Evolutionary conservation across 2,797 vertebrate species (phyloP).

Genomic region (Sebastes vulpes): DNA sequence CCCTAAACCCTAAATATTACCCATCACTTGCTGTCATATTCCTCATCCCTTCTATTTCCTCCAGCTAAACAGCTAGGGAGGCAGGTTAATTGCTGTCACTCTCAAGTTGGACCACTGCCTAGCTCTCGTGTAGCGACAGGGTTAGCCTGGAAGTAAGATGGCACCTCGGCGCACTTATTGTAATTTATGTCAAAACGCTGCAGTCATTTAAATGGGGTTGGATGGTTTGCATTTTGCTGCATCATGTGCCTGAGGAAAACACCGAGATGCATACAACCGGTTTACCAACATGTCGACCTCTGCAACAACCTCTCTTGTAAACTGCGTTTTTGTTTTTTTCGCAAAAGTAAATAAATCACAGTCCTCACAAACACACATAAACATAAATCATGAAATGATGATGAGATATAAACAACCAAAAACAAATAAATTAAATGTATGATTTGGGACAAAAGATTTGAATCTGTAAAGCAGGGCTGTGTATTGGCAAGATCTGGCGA

Average conservation of each 20-base stretch:
- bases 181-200: conserved; percentile 79
- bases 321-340: background rate
- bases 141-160: conserved; percentile 74
- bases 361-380: background rate
- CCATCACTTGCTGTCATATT: conserved; percentile 99
- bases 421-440: background rate
- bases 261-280: conserved; percentile 71
- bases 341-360: conserved; percentile 21
- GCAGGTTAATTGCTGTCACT: conserved; percentile 99
- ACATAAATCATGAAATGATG: conserved; percentile 45
- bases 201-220: conserved; percentile 73
- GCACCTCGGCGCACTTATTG: conserved; percentile 77
- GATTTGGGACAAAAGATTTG: background rate
- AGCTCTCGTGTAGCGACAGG: conserved; percentile 83
- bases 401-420: background rate
- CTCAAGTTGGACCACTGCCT: conserved; percentile 97
- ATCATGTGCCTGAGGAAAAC: conserved; percentile 69
- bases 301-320: background rate
- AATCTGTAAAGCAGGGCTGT: background rate
- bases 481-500: too few relatives aligned
- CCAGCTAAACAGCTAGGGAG: conserved; percentile 93
- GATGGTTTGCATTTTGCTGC: conserved; percentile 74
- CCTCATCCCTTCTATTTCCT: conserved; percentile 97
- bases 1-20: conserved; percentile 96
- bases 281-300: conserved; percentile 49